Percentiles rank a stretch among this genome's conserved stretches.
phyloP scores from a whole-genome alignment of 1,140 invertebrate genomes.

The Anastrepha ludens region DNA sequence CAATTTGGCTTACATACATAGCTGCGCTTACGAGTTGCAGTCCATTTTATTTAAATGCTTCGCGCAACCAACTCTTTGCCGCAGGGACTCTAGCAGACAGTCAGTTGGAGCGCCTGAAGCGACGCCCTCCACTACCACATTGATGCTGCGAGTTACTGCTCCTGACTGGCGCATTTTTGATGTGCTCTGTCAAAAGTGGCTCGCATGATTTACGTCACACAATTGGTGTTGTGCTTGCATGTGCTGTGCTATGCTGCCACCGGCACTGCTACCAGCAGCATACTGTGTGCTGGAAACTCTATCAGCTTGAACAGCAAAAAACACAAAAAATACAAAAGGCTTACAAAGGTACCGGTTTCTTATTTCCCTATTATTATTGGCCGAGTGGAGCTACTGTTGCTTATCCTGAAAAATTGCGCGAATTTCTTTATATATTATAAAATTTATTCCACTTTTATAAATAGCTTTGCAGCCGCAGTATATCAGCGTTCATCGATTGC shows the following conservation, averaged over 20 bases:
- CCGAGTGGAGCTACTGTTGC: neutral
- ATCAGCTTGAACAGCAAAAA: neutral
- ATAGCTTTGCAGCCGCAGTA: neutral
- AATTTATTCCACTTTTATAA: neutral
- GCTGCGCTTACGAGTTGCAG: neutral
- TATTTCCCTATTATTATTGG: neutral
- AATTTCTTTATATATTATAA: conserved; percentile 41
- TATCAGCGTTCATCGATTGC: neutral
- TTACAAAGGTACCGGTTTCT: neutral
- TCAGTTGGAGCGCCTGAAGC: neutral
- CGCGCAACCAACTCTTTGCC: neutral
- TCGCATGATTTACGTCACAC: conserved; percentile 40
- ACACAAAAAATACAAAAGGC: neutral
- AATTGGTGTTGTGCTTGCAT: neutral
- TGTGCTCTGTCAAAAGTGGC: conserved; percentile 39
- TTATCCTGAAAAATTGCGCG: conserved; percentile 26
- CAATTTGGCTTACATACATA: neutral
- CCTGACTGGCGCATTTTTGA: conserved; percentile 42
- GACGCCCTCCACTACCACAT: neutral
- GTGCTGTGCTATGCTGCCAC: neutral
- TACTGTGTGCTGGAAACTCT: neutral
- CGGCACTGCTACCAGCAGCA: neutral
- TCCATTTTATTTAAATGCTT: conserved; percentile 44
- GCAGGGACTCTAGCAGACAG: neutral
- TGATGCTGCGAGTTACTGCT: neutral